phyloP scores from a whole-genome alignment of 2,113 vertebrate genomes.

The Trematocara nigrifrons region DNA sequence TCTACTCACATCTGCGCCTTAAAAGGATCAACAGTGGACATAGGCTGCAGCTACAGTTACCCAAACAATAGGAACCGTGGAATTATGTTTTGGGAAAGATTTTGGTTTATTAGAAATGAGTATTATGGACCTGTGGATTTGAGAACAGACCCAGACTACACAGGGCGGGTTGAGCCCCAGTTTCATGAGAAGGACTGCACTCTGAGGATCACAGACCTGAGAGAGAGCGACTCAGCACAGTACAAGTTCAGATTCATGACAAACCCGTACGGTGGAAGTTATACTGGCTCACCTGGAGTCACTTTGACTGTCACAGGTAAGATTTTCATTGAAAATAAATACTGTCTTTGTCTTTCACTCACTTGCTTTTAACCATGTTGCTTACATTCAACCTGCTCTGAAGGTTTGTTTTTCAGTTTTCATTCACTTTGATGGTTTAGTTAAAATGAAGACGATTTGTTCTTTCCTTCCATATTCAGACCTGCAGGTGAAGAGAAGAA shows the following conservation, averaged over 20 bases:
- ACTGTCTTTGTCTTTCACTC: accelerated
- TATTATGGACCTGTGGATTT: accelerated
- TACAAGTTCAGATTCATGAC: slow-evolving; percentile 4
- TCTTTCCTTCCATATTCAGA: background rate
- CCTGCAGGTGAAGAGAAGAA: background rate
- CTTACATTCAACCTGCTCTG: background rate
- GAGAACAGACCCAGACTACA: background rate
- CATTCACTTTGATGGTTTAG: background rate
- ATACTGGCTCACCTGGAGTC: background rate
- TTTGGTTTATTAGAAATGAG: background rate
- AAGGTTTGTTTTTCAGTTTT: background rate
- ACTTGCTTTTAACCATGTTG: background rate
- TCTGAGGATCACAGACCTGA: background rate
- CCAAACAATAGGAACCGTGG: accelerated
- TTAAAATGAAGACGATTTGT: background rate
- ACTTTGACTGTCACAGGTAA: slow-evolving; percentile 9
- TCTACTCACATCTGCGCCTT: background rate
- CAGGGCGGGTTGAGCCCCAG: background rate
- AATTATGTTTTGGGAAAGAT: accelerated
- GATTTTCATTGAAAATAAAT: background rate
- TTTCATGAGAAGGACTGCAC: background rate
- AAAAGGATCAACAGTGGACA: background rate
- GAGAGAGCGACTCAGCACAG: accelerated
- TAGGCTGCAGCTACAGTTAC: background rate
- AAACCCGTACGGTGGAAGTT: accelerated